phyloP scores from a whole-genome alignment of 2,797 vertebrate genomes.

The Ceryle rudis region DNA sequence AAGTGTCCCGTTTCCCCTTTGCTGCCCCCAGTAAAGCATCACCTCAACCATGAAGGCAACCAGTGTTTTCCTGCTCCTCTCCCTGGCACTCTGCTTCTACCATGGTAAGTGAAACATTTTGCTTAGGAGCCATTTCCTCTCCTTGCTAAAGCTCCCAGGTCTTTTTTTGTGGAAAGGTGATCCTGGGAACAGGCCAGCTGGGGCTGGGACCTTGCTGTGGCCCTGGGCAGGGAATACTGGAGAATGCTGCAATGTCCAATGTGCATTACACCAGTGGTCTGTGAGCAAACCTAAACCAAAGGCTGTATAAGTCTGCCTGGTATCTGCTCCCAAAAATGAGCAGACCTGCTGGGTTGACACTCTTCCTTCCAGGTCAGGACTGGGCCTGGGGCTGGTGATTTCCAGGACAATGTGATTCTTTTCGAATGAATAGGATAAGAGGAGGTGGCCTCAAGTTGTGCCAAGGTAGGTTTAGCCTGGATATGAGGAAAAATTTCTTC shows the following conservation, averaged over 20 bases:
- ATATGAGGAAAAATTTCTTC: not conserved
- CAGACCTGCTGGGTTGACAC: not conserved
- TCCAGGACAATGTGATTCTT: not conserved
- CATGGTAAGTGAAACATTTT: constrained; percentile 44
- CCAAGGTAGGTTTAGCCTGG: not conserved
- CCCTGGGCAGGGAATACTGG: not conserved
- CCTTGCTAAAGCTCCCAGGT: not conserved
- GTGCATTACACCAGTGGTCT: not conserved
- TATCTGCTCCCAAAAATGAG: not conserved
- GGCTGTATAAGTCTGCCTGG: not conserved
- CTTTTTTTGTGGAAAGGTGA: not conserved
- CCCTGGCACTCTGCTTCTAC: constrained; percentile 18
- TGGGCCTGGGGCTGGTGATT: not conserved
- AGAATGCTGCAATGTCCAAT: not conserved
- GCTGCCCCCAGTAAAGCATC: not conserved
- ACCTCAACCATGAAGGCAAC: constrained; percentile 37
- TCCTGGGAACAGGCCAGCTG: constrained; percentile 11
- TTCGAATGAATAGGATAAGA: not conserved
- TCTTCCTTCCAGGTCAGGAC: not conserved
- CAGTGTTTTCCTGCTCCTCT: constrained; percentile 40
- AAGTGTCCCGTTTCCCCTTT: not conserved
- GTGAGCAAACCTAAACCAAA: not conserved
- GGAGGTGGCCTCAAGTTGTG: not conserved
- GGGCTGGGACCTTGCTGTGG: not conserved
- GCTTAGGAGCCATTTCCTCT: not conserved